These are phyloP conservation scores for Harpalus rufipes DNA, from an alignment of 2,888 invertebrate genomes.

Conservation along the genomic window DNA sequence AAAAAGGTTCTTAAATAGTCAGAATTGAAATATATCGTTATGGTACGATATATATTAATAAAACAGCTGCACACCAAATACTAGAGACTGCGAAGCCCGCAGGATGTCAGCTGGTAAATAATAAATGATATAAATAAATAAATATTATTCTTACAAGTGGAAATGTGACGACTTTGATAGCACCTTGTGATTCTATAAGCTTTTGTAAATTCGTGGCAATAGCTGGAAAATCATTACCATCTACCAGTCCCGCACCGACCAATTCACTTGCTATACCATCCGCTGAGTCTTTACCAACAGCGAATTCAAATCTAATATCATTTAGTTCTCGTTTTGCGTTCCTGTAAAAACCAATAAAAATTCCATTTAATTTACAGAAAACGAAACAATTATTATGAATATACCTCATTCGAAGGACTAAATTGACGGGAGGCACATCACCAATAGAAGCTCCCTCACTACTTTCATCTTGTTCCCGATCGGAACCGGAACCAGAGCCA, in stretches of 20 bases:
- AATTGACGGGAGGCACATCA: slow-evolving; percentile 83
- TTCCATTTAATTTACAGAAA: too few relatives aligned
- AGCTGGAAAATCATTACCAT: slow-evolving; percentile 93
- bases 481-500: slow-evolving; percentile 76
- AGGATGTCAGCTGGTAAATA: too few relatives aligned
- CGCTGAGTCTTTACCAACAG: slow-evolving; percentile 91
- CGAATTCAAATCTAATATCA: slow-evolving; percentile 98
- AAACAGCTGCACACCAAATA: too few relatives aligned
- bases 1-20: too few relatives aligned
- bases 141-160: slow-evolving; percentile 82
- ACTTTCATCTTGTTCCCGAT: slow-evolving; percentile 76
- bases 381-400: slow-evolving; percentile 58
- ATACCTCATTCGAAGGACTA: slow-evolving; percentile 93
- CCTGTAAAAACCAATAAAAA: slow-evolving; percentile 78
- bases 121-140: neutral
- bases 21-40: too few relatives aligned
- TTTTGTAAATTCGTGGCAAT: slow-evolving; percentile 96
- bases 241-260: slow-evolving; percentile 96
- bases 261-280: slow-evolving; percentile 97
- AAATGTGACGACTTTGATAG: slow-evolving; percentile 90
- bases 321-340: slow-evolving; percentile 95
- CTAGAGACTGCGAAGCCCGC: too few relatives aligned
- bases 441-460: slow-evolving; percentile 71
- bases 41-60: too few relatives aligned
- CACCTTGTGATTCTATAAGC: slow-evolving; percentile 87